Conservation (phyloP, 2,797 vertebrate genomes). For the Choloepus didactylus region DNA sequence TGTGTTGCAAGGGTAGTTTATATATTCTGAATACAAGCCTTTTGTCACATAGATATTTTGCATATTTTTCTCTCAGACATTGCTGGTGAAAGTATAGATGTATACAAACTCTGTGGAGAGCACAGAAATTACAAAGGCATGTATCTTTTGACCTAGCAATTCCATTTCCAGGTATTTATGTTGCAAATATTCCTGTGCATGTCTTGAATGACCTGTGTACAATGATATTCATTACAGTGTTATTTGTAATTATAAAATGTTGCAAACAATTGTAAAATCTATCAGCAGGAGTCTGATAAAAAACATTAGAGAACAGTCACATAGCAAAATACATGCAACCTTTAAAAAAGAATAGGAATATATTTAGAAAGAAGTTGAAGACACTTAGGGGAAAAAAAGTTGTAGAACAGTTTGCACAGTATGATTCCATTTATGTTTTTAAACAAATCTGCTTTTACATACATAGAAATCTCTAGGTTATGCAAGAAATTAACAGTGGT, state of each 20-base stretch:
- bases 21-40: too few relatives aligned
- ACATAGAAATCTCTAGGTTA: background rate
- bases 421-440: background rate
- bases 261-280: background rate
- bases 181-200: background rate
- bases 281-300: background rate
- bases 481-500: background rate
- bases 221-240: background rate
- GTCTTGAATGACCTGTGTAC: background rate
- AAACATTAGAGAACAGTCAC: background rate
- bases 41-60: background rate
- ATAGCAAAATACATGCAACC: background rate
- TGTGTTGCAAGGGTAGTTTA: too few relatives aligned
- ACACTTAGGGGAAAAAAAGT: background rate
- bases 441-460: background rate
- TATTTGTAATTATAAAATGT: background rate
- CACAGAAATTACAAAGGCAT: background rate
- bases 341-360: background rate
- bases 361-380: background rate
- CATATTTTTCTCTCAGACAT: background rate
- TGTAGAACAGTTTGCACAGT: background rate
- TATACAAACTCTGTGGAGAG: background rate
- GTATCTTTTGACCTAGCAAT: background rate
- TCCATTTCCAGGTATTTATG: constrained; percentile 21
- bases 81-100: background rate